phyloP scores from a whole-genome alignment of 2,113 vertebrate genomes.

The Phainopepla nitens region DNA sequence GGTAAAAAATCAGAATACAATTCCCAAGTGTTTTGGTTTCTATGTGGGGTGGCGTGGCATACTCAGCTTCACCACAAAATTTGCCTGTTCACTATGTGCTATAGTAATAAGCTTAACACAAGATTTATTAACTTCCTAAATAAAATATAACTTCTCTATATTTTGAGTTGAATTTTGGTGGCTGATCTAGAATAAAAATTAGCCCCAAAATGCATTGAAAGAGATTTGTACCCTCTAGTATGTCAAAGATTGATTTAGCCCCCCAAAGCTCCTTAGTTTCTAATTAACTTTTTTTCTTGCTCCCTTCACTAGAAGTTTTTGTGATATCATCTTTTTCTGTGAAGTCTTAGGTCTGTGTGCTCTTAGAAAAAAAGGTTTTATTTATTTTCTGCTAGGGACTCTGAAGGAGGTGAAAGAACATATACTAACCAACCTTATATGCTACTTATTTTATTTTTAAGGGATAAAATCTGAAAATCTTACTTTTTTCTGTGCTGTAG shows the following conservation, averaged over 20 bases:
- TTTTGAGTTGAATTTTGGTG: neutral
- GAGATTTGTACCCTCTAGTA: neutral
- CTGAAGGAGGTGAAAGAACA: neutral
- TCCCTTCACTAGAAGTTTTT: neutral
- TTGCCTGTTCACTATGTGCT: neutral
- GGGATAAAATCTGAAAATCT: neutral
- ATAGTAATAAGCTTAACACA: neutral
- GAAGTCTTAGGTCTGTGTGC: neutral
- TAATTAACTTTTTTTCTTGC: neutral
- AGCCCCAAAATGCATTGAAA: neutral
- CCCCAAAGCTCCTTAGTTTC: neutral
- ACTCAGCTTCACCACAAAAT: neutral
- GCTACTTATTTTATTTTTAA: neutral
- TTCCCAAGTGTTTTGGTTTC: neutral
- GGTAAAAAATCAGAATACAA: neutral
- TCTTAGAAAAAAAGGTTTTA: neutral
- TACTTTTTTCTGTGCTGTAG: neutral
- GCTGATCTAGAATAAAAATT: neutral
- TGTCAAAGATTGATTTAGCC: neutral
- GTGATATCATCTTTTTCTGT: neutral
- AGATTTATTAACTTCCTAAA: neutral
- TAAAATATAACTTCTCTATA: neutral
- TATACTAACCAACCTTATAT: neutral
- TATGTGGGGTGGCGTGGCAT: accelerated
- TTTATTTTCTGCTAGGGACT: neutral